Evolutionary conservation across 2,113 vertebrate species (phyloP), one percentile per base, ranked within the genome.

Genomic region (Pogona vitticeps): DNA sequence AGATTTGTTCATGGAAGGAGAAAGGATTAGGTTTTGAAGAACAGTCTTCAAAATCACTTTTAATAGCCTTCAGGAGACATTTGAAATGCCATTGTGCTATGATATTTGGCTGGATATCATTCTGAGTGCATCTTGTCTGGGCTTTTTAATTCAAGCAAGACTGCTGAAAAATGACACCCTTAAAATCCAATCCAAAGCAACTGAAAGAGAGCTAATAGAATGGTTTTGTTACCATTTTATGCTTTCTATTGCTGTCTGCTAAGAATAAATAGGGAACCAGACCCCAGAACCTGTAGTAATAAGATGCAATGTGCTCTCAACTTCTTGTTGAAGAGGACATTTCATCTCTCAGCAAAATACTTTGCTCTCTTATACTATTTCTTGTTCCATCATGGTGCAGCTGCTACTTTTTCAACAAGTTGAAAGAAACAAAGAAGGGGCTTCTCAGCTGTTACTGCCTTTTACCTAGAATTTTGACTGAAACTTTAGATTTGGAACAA

Each of bases 121-220:
- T 80, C 63, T 38, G 59, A 82, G 40, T 73, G n/a, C 70, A 79
- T 84, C n/a, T 56, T 70, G 58, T 52, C 52, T 84, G 40, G 58
- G 58, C 58, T 84, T 80, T 46, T 79, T 63, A 79, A 84, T 84
- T 73, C 82, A 84, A 88, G 82, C 12, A 84, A 84, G 79, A 33
- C n/a, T 73, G 68, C 58, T 84, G 79, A 63, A 88, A 84, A 88
- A 80, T 75, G 76, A 80, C 36, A 65, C 18, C 59, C 58, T 75
- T 88, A 79, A 84, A 84, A 80, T 88, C 70, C 82, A 75, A 84
- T 84, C 33, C 82, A 84, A 80, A 84, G 59, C n/a, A 52, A 46
- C 67, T 79, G 31, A 83, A 88, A 78, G 21, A 21, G 26, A 88
- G 76, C 33, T 65, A 88, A 58, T 84, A 80, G 76, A 80, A 80